Evolutionary conservation across 2,888 invertebrate species (phyloP).

Genomic region (Timema podura): DNA sequence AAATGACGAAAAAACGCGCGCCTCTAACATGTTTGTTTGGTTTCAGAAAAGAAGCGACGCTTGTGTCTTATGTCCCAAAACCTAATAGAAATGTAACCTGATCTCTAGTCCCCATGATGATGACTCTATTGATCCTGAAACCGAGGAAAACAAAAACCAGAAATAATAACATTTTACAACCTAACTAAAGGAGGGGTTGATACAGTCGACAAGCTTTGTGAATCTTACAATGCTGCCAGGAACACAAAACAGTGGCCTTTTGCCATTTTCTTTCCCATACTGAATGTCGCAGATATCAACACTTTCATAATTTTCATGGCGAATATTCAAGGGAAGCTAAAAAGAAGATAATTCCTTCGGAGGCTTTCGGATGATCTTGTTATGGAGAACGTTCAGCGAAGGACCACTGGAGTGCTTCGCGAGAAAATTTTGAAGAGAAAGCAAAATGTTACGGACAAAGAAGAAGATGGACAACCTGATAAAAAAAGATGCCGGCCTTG

Average conservation of each 20-base stretch:
- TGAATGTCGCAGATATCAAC: slow-evolving; percentile 32
- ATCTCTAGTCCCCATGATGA: background rate
- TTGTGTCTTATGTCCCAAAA: background rate
- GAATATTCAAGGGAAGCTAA: background rate
- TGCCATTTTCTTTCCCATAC: slow-evolving; percentile 28
- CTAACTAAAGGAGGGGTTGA: background rate
- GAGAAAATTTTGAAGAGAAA: no score
- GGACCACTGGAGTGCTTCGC: no score
- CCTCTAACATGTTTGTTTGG: background rate
- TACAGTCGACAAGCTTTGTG: background rate
- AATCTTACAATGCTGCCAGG: background rate
- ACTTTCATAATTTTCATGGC: slow-evolving; percentile 9
- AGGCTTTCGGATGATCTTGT: no score
- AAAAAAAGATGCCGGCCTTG: no score
- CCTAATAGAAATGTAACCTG: background rate
- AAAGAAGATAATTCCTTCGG: no score
- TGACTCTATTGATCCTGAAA: background rate
- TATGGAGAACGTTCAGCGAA: no score
- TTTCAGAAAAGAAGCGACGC: background rate
- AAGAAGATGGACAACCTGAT: no score
- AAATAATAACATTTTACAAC: background rate
- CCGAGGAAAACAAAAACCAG: background rate
- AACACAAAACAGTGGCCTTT: slow-evolving; percentile 31
- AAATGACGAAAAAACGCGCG: background rate
- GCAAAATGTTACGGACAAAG: no score